phyloP scores from a whole-genome alignment of 2,113 vertebrate species.

The Ceyx margarethae region DNA sequence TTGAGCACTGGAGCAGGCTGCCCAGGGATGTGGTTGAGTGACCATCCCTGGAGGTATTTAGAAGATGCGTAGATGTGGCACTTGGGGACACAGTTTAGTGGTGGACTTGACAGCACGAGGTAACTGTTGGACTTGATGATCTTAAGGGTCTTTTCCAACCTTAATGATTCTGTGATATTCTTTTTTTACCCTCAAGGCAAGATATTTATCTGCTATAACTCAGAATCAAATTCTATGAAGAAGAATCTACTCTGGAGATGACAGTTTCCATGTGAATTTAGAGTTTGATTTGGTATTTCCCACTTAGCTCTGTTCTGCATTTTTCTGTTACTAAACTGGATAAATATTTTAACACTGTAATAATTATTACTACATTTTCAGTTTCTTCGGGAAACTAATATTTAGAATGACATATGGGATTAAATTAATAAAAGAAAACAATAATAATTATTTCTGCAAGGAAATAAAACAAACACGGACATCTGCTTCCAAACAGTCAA shows the following conservation, averaged over 20 bases:
- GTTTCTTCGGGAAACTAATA: neutral
- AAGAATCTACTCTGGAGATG: neutral
- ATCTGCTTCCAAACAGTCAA: neutral
- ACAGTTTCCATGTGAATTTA: neutral
- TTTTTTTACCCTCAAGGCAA: neutral
- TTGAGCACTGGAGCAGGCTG: neutral
- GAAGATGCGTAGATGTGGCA: rapidly evolving
- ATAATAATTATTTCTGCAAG: neutral
- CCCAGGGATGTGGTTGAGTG: neutral
- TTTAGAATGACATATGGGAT: neutral
- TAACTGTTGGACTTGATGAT: neutral
- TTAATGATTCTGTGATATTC: neutral
- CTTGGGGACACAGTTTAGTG: neutral
- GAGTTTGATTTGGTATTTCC: neutral
- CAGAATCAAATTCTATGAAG: neutral
- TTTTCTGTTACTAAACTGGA: neutral
- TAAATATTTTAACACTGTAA: neutral
- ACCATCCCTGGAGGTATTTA: neutral
- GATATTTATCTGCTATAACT: neutral
- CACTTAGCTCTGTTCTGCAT: neutral
- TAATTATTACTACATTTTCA: neutral
- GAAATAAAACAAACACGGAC: neutral
- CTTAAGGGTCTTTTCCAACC: neutral
- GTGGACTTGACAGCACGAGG: neutral
- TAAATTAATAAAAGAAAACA: neutral